Conservation (phyloP, 2,888 invertebrate species). For the Ferdinandea cuprea region DNA sequence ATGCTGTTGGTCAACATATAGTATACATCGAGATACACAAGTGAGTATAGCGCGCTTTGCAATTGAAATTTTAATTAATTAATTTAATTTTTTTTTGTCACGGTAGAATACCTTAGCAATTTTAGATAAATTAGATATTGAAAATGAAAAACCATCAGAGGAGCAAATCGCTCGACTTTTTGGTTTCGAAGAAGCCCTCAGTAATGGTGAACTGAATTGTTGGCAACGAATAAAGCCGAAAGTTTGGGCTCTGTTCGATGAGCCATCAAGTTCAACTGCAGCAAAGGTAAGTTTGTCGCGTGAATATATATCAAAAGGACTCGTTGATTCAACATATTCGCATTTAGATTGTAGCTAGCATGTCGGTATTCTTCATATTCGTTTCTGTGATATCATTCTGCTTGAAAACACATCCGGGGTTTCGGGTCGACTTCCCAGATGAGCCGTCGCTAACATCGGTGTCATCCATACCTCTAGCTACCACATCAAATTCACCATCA, state of each 20-base stretch:
- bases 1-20: conserved; percentile 99
- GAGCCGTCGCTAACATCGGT: conserved; percentile 63
- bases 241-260: conserved; percentile 97
- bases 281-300: conserved; percentile 88
- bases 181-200: conserved; percentile 93
- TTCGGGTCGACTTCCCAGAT: conserved; percentile 86
- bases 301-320: neutral
- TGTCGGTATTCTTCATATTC: conserved; percentile 98
- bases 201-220: conserved; percentile 89
- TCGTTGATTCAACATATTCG: neutral
- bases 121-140: conserved; percentile 96
- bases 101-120: conserved; percentile 95
- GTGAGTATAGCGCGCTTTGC: too few species aligned
- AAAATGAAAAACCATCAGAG: conserved; percentile 95
- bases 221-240: conserved; percentile 97
- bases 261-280: conserved; percentile 95
- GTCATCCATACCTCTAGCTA: conserved; percentile 76
- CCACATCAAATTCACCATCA: conserved; percentile 77
- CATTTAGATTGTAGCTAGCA: conserved; percentile 92
- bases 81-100: neutral
- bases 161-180: conserved; percentile 97
- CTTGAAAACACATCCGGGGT: conserved; percentile 96
- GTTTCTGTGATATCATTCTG: conserved; percentile 98
- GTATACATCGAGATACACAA: conserved; percentile 92
- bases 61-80: too few species aligned